A percentile compares a stretch with the other conserved stretches of the same genome.
phyloP scores from a whole-genome alignment of 2,888 invertebrate species.

The Limnephilus marmoratus region DNA sequence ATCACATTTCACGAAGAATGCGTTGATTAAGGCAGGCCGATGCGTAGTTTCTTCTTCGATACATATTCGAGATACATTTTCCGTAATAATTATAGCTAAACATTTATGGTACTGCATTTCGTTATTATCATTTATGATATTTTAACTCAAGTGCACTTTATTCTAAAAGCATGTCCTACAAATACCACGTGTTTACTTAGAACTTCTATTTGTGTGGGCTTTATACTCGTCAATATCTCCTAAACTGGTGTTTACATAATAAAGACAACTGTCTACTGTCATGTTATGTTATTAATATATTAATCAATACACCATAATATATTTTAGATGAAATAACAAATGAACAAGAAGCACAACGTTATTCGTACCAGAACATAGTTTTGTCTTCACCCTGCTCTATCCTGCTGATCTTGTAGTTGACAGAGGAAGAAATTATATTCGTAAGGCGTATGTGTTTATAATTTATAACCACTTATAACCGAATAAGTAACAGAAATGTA shows the following conservation, averaged over 20 bases:
- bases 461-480: not conserved
- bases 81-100: not conserved
- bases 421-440: not conserved
- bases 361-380: not conserved
- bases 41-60: not conserved
- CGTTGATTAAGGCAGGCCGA: not conserved
- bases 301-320: too few relatives aligned
- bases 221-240: not conserved
- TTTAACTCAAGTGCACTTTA: not conserved
- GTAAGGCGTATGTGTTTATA: not conserved
- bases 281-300: not conserved
- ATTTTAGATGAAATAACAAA: not conserved
- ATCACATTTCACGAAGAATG: constrained; percentile 9
- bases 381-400: not conserved
- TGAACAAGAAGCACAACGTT: not conserved
- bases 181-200: not conserved
- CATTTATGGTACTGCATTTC: too few relatives aligned
- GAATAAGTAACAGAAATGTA: too few relatives aligned
- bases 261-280: too few relatives aligned
- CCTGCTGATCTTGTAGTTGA: not conserved
- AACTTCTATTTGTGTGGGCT: not conserved
- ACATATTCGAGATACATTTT: not conserved
- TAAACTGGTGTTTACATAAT: not conserved
- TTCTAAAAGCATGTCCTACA: not conserved
- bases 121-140: not conserved